phyloP scores from a whole-genome alignment of 2,888 invertebrate genomes.

The Trileptium ribeirensis region DNA sequence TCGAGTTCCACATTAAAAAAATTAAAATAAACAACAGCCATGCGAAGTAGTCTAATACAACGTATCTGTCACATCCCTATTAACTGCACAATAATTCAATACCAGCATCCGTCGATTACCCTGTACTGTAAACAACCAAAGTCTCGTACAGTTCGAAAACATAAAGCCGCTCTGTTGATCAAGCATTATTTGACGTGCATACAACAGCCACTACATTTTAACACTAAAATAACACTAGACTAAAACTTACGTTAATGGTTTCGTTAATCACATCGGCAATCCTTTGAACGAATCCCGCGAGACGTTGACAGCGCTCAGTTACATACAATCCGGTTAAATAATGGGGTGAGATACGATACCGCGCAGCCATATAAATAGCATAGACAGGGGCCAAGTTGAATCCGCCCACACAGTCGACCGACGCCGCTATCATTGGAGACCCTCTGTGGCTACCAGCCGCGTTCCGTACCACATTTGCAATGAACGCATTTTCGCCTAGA shows the following conservation, averaged over 20 bases:
- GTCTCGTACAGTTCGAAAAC: no score
- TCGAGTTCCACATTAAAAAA: no score
- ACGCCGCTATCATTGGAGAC: background rate
- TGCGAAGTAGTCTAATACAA: no score
- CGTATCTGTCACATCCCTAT: no score
- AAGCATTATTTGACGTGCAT: no score
- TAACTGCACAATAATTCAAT: no score
- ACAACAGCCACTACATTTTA: no score
- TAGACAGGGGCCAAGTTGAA: constrained; percentile 95
- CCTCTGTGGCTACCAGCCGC: constrained; percentile 57
- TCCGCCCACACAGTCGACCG: constrained; percentile 56
- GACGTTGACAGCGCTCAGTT: constrained; percentile 72
- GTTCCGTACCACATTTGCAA: constrained; percentile 76
- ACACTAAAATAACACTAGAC: no score
- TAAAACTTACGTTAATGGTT: constrained; percentile 75
- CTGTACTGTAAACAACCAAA: no score
- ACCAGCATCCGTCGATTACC: no score
- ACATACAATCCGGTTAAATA: constrained; percentile 85
- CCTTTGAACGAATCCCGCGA: constrained; percentile 80
- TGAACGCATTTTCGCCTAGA: constrained; percentile 73
- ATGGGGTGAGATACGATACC: constrained; percentile 85
- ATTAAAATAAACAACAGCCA: no score
- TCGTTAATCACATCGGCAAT: constrained; percentile 78
- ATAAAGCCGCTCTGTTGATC: no score
- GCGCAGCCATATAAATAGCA: constrained; percentile 84